A percentile compares a stretch with the other conserved stretches of the same genome.
Conservation (phyloP, 2,888 invertebrate species). For the Drosophila barbarae region DNA sequence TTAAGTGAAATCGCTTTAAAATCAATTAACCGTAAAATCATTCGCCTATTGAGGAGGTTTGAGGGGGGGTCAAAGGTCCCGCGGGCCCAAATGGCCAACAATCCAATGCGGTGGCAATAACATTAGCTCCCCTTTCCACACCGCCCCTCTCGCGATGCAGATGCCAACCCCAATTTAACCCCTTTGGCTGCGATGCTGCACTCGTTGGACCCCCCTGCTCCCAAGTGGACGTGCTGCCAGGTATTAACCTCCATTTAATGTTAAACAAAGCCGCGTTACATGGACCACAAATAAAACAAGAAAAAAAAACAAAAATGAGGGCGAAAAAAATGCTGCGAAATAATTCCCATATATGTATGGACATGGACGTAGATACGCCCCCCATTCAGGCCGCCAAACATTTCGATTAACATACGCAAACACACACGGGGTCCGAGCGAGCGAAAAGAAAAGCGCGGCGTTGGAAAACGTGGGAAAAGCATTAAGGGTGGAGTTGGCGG, state of each 20-base stretch:
- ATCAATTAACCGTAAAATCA: constrained; percentile 80
- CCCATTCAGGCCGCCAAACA: constrained; percentile 60
- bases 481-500: background rate
- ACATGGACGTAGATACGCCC: constrained; percentile 9
- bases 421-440: constrained; percentile 41
- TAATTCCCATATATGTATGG: constrained; percentile 16
- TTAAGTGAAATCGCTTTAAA: constrained; percentile 78
- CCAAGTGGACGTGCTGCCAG: constrained; percentile 61
- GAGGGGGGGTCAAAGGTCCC: constrained; percentile 10
- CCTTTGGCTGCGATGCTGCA: constrained; percentile 48
- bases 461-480: constrained; percentile 12
- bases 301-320: constrained; percentile 1
- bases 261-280: constrained; percentile 70
- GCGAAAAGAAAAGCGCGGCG: constrained; percentile 11
- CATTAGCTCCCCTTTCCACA: constrained; percentile 46
- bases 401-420: constrained; percentile 74
- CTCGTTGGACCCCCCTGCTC: constrained; percentile 40
- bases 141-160: constrained; percentile 1
- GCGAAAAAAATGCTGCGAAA: constrained; percentile 23
- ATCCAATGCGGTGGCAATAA: constrained; percentile 71
- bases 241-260: constrained; percentile 75
- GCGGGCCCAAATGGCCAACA: constrained; percentile 48
- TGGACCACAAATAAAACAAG: constrained; percentile 9
- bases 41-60: constrained; percentile 62
- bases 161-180: constrained; percentile 47